These are phyloP conservation scores for Eonycteris spelaea DNA, from an alignment of 2,113 vertebrate genomes.

Conservation along the genomic window DNA sequence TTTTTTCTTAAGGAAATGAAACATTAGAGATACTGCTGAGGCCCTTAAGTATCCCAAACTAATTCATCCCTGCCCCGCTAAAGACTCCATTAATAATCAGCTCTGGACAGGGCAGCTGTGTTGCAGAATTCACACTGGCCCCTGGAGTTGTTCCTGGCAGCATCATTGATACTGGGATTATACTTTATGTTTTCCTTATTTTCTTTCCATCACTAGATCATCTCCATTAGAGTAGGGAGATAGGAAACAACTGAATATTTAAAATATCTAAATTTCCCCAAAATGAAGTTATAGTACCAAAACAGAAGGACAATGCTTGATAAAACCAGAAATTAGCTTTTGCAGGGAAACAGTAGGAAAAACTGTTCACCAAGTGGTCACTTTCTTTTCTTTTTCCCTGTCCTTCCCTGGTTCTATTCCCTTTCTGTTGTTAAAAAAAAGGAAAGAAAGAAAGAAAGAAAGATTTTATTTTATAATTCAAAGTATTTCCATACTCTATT, in stretches of 20 bases:
- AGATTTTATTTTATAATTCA: background rate
- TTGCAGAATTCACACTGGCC: background rate
- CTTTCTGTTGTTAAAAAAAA: background rate
- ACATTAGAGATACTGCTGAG: background rate
- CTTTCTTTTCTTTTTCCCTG: background rate
- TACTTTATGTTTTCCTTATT: background rate
- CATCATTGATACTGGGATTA: background rate
- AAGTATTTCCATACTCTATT: background rate
- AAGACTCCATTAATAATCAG: background rate
- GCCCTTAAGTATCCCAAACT: background rate
- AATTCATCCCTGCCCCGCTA: background rate
- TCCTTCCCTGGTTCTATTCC: background rate
- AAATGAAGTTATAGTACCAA: background rate
- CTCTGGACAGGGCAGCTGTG: background rate
- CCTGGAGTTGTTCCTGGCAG: background rate
- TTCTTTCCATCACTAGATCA: background rate
- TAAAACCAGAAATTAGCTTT: background rate
- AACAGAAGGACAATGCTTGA: background rate
- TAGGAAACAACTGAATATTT: background rate
- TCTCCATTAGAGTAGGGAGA: background rate
- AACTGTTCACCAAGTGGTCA: background rate
- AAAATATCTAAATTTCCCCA: background rate
- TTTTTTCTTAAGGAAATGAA: constrained; percentile 1
- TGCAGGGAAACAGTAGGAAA: background rate
- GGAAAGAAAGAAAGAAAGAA: no score